phyloP scores from a whole-genome alignment of 2,797 vertebrate species.

The Centroberyx gerrardi region DNA sequence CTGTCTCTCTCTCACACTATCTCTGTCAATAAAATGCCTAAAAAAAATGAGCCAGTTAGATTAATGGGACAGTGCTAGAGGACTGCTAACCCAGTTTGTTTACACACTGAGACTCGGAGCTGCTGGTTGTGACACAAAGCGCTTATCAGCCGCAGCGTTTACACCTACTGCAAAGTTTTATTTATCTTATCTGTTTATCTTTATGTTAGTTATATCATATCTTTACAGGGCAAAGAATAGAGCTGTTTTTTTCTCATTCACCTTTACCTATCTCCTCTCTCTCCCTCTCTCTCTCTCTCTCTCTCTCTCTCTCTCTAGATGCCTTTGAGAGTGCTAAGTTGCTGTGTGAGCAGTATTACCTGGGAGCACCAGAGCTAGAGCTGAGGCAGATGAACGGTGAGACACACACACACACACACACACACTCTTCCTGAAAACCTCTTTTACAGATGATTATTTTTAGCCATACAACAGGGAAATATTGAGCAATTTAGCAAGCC shows the following conservation, averaged over 20 bases:
- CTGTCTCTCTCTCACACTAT: too few species aligned
- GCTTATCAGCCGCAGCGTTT: background rate
- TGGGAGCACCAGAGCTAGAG: conserved; percentile 90
- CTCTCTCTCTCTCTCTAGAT: conserved; percentile 73
- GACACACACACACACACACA: conserved; percentile 33
- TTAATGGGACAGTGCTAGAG: too few species aligned
- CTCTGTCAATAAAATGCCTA: too few species aligned
- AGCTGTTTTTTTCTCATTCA: background rate
- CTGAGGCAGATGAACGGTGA: conserved; percentile 89
- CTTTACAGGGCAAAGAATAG: conserved; percentile 21
- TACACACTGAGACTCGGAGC: background rate
- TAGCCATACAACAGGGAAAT: too few species aligned
- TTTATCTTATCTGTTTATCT: conserved; percentile 21
- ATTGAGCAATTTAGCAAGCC: background rate
- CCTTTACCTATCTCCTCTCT: too few species aligned
- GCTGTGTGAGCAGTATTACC: conserved; percentile 92
- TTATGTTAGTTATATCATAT: background rate
- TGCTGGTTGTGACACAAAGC: background rate
- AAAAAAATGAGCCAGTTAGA: too few species aligned
- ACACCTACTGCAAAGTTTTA: background rate
- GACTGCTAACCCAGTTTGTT: too few species aligned
- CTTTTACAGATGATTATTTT: too few species aligned
- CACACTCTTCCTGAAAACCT: background rate
- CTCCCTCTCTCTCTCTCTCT: too few species aligned
- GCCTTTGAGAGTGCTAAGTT: conserved; percentile 92